A percentile compares a stretch with the other conserved stretches of the same genome.
Evolutionary conservation across 2,797 vertebrate genomes (phyloP).

Genomic region (Scleropages formosus): DNA sequence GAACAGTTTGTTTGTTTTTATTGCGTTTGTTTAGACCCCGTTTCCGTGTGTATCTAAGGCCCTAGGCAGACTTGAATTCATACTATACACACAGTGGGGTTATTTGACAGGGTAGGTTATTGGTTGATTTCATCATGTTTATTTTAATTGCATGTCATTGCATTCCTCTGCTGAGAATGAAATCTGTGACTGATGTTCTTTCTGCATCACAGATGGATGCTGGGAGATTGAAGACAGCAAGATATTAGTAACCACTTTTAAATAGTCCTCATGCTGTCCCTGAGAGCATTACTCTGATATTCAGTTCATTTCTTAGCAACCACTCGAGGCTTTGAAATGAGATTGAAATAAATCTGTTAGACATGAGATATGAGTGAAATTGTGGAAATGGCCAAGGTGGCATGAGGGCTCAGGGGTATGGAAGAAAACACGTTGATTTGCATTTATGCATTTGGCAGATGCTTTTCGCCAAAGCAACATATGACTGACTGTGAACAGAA

Average conservation of each 20-base stretch:
- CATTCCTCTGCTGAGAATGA: slow-evolving; percentile 39
- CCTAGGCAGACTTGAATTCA: not conserved
- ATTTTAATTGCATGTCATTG: slow-evolving; percentile 49
- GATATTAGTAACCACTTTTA: not conserved
- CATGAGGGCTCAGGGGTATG: too few species aligned
- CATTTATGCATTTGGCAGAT: too few species aligned
- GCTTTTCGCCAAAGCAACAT: too few species aligned
- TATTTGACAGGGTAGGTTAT: not conserved
- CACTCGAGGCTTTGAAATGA: too few species aligned
- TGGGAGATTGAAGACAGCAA: slow-evolving; percentile 44
- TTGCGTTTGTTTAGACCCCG: not conserved
- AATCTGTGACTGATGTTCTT: slow-evolving; percentile 37
- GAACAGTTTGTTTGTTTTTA: not conserved
- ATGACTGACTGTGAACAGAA: too few species aligned
- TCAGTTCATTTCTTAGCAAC: too few species aligned
- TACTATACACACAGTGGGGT: not conserved
- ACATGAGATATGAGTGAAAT: too few species aligned
- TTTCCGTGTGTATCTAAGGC: not conserved
- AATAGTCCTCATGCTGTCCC: not conserved
- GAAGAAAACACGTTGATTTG: too few species aligned
- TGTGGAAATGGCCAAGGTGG: too few species aligned
- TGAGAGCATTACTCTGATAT: not conserved
- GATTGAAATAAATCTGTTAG: too few species aligned
- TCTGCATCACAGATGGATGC: slow-evolving; percentile 27
- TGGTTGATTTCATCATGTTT: slow-evolving; percentile 53